Conservation (phyloP, 2,888 invertebrate species). For the Scaptomyza reducta region DNA sequence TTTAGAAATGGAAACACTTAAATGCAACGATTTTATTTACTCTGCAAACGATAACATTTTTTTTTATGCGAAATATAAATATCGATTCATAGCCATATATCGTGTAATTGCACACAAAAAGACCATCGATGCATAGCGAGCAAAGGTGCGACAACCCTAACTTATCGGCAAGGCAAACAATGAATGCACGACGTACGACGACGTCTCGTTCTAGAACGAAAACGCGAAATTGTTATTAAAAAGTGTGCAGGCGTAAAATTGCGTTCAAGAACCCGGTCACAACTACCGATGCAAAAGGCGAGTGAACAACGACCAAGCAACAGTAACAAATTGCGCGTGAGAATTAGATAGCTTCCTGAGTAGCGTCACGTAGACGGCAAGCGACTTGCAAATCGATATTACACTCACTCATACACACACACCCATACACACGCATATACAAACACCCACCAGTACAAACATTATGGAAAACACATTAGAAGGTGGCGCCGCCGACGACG, state of each 20-base stretch:
- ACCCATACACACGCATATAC: conserved; percentile 25
- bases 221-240: conserved; percentile 61
- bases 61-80: background rate
- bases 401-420: conserved; percentile 46
- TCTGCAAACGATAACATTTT: background rate
- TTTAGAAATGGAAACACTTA: background rate
- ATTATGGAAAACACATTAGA: conserved; percentile 66
- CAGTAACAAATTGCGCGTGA: conserved; percentile 53
- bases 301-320: conserved; percentile 28
- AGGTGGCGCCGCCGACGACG: conserved; percentile 39
- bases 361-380: conserved; percentile 76
- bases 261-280: conserved; percentile 44
- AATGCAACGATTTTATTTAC: background rate
- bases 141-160: conserved; percentile 39
- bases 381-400: conserved; percentile 67
- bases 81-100: conserved; percentile 24
- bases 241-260: conserved; percentile 40
- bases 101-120: background rate
- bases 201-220: conserved; percentile 61
- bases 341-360: conserved; percentile 66
- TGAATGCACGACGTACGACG: conserved; percentile 59
- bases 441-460: conserved; percentile 55
- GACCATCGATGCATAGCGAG: conserved; percentile 18
- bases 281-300: conserved; percentile 48
- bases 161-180: conserved; percentile 61